Conservation (phyloP, 2,113 vertebrate species). For the Nothocercus nigrocapillus region DNA sequence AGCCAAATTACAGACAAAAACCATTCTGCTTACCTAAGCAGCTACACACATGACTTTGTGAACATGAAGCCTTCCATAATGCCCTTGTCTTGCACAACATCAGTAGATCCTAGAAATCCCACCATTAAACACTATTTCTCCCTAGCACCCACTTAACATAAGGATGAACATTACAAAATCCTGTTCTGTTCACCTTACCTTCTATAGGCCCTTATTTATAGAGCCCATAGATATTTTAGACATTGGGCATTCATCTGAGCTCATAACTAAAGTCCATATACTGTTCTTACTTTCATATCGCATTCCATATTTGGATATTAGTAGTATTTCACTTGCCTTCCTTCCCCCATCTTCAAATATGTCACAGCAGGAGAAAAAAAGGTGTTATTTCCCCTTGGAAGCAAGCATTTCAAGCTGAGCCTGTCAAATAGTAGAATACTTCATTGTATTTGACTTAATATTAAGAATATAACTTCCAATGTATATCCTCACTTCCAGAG, state of each 20-base stretch:
- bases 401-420: conserved; percentile 20
- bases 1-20: conserved; percentile 20
- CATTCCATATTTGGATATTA: background rate
- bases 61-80: conserved; percentile 1
- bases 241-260: background rate
- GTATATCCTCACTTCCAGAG: conserved; percentile 38
- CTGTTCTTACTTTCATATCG: background rate
- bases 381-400: conserved; percentile 1
- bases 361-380: background rate
- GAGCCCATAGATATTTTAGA: background rate
- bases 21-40: background rate
- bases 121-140: background rate
- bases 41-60: background rate
- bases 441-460: conserved; percentile 51
- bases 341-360: background rate
- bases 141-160: background rate
- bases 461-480: conserved; percentile 59
- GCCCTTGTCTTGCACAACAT: background rate
- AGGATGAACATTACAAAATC: background rate
- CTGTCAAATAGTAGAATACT: conserved; percentile 50
- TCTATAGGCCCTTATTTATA: background rate
- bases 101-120: background rate
- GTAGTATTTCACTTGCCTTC: background rate
- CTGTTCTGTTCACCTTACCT: background rate
- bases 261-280: background rate